A percentile compares a stretch with the other conserved stretches of the same genome.
These are phyloP conservation scores for Sebastes vulpes DNA, from an alignment of 2,797 vertebrate genomes.

Conservation along the genomic window DNA sequence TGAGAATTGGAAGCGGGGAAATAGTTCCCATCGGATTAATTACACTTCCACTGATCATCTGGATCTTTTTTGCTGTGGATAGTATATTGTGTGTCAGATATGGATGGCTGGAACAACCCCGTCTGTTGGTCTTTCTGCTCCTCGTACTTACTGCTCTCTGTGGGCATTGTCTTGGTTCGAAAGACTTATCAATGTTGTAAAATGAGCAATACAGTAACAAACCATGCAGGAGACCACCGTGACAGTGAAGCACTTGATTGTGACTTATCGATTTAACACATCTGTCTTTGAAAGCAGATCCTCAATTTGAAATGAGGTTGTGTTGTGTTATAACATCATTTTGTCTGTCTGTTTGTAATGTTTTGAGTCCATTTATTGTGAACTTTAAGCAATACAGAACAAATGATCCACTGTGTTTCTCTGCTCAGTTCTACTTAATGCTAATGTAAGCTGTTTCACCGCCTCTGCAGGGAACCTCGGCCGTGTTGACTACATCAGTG, in stretches of 20 bases:
- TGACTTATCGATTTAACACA: constrained; percentile 16
- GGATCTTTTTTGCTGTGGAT: constrained; percentile 34
- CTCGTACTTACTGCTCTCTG: neutral
- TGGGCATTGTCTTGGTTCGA: neutral
- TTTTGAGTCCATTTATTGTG: neutral
- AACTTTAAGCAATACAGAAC: neutral
- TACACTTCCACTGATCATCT: constrained; percentile 66
- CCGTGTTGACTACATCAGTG: constrained; percentile 93
- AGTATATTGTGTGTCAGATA: constrained; percentile 42
- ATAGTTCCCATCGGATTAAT: constrained; percentile 68
- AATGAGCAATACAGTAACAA: neutral
- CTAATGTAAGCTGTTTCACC: constrained; percentile 39
- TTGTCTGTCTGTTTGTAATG: neutral
- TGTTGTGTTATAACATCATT: neutral
- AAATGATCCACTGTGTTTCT: neutral
- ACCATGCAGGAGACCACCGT: neutral
- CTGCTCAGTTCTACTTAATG: neutral
- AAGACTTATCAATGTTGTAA: neutral
- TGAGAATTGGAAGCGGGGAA: constrained; percentile 52
- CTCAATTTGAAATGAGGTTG: neutral
- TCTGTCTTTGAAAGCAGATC: constrained; percentile 6
- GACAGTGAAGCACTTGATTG: neutral
- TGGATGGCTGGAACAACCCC: constrained; percentile 41
- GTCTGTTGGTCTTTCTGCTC: constrained; percentile 32
- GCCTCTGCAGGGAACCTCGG: constrained; percentile 92